Evolutionary conservation across 2,797 vertebrate genomes (phyloP), one percentile per base, ranked within the genome.

Genomic region (Etheostoma nigrum): DNA sequence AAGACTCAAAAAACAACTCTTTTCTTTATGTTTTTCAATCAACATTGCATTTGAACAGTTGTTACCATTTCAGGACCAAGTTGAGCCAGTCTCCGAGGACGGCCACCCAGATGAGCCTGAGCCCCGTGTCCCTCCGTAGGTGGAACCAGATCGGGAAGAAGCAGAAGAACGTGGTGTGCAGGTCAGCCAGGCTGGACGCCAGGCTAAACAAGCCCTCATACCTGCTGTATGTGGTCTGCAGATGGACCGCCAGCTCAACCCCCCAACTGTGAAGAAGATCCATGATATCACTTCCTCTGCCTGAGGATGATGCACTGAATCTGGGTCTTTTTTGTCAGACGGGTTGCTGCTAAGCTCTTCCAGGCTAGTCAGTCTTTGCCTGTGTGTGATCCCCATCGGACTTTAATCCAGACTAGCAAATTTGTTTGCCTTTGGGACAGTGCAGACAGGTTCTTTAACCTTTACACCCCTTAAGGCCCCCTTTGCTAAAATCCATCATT

Each of bases 51-150:
- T 12, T 40, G 2, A 36, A n/a, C 14, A 1, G 27, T 4, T 51
- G 19, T 94, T 93, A 98, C 98, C 98, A 99, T 91, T 99, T 99
- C 65, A 98, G 97, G 83, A 99, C 94, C 10, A 99, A 86, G 91
- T 99, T 99, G 86, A 99, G 93, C 98, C 98, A 99, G 89, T 99
- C 98, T 3, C 98, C 97, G 0, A 99, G 91, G 40, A 99, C 97
- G 0, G 97, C 96, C 83, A 98, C 97, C 98, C 98, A 99, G 90
- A 99, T 94, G 27, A 99, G 96, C 79, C 95, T 94, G 93, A 98
- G 82, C 62, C 95, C 98, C 36, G 97, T 95, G 0, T 95, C 82
- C 89, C 96, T 92, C 1, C 74, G 93, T 73, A 97, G 69, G 82
- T 98, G 96, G 91, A 99, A 99, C 97, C 98, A 99, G 91, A 98